These are phyloP conservation scores for Bettongia penicillata DNA, from an alignment of 2,113 vertebrate species.

Conservation along the genomic window DNA sequence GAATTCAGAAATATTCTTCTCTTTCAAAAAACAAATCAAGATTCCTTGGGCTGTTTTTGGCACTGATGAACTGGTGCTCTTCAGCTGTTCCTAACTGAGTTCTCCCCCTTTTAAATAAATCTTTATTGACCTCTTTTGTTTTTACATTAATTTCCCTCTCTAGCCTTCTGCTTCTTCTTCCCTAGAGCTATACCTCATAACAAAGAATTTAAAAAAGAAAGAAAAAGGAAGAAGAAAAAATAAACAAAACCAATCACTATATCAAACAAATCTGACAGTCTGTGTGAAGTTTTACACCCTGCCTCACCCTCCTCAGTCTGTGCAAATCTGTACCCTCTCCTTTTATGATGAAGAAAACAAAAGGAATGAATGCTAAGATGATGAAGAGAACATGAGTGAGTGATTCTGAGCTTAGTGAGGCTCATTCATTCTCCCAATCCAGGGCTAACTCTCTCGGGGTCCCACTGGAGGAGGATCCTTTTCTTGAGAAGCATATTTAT, in stretches of 20 bases:
- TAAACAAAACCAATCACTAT: neutral
- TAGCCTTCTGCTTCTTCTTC: neutral
- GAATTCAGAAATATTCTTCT: neutral
- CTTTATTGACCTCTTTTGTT: neutral
- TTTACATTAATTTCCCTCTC: neutral
- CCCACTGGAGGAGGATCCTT: neutral
- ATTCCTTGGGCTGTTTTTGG: neutral
- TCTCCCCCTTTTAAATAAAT: neutral
- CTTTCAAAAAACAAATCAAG: neutral
- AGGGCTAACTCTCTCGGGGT: neutral
- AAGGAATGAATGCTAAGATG: neutral
- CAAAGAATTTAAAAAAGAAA: neutral
- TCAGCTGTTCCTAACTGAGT: too few relatives aligned
- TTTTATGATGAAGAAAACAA: neutral
- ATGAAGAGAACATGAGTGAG: neutral
- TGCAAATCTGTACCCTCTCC: neutral
- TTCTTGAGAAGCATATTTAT: neutral
- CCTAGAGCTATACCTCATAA: neutral
- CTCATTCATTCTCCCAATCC: neutral
- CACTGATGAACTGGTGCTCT: neutral
- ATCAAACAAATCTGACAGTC: neutral
- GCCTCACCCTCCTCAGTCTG: neutral
- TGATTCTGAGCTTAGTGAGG: neutral
- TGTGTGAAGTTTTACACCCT: too few relatives aligned
- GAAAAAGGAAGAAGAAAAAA: neutral